Conservation (phyloP, 2,888 invertebrate species). For the Synergus umbraculus region DNA sequence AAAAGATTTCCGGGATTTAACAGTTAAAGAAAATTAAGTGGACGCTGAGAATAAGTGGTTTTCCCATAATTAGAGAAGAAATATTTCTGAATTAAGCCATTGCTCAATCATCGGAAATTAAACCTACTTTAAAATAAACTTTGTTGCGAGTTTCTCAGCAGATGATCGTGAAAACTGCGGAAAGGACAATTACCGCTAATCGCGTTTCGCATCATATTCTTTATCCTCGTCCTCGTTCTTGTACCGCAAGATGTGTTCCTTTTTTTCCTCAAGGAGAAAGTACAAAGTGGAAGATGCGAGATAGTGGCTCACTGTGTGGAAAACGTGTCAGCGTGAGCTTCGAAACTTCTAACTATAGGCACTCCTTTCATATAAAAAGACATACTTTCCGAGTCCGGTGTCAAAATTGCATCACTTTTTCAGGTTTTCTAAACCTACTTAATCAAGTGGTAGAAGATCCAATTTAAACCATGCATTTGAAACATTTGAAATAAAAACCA, state of each 20-base stretch:
- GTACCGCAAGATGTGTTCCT: not conserved
- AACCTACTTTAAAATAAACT: not conserved
- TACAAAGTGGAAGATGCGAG: conserved; percentile 32
- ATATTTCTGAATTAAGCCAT: no score
- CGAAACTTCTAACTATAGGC: no score
- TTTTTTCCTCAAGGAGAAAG: conserved; percentile 13
- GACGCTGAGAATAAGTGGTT: conserved; percentile 1
- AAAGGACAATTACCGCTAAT: conserved; percentile 12
- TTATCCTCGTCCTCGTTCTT: not conserved
- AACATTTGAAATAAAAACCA: no score
- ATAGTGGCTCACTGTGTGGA: conserved; percentile 2
- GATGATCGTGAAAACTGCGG: not conserved
- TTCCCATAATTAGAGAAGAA: no score
- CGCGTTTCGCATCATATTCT: conserved; percentile 7
- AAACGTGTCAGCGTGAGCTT: not conserved
- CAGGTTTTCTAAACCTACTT: no score
- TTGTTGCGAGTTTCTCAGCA: not conserved
- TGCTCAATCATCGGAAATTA: not conserved
- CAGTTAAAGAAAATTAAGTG: conserved; percentile 17
- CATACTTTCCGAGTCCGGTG: no score
- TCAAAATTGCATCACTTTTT: no score
- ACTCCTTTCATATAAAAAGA: no score
- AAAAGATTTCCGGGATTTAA: conserved; percentile 39
- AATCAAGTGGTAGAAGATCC: no score
- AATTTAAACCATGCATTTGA: no score